These are phyloP conservation scores for Bucco capensis DNA, from an alignment of 2,113 vertebrate species.

Conservation along the genomic window DNA sequence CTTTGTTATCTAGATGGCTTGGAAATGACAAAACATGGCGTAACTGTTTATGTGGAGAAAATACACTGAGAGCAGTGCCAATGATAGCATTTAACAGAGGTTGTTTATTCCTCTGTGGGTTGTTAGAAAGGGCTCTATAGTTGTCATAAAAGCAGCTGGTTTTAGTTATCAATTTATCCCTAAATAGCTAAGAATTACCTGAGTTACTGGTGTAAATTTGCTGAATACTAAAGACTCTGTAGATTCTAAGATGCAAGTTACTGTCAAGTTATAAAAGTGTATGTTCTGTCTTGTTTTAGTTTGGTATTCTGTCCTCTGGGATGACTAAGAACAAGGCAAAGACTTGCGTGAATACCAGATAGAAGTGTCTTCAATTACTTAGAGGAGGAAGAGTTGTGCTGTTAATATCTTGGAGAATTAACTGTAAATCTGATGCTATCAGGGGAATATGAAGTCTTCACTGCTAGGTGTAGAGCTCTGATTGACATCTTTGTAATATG, in stretches of 20 bases:
- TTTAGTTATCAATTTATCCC: not conserved
- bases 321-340: not conserved
- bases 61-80: not conserved
- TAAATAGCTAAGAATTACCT: not conserved
- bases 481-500: not conserved
- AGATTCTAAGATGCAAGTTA: not conserved
- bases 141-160: not conserved
- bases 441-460: not conserved
- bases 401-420: not conserved
- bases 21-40: not conserved
- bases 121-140: not conserved
- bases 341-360: not conserved
- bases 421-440: not conserved
- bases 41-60: not conserved
- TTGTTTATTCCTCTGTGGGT: not conserved
- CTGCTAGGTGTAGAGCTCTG: not conserved
- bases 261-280: not conserved
- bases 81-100: not conserved
- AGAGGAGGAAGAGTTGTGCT: not conserved
- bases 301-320: not conserved
- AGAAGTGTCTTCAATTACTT: not conserved
- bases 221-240: not conserved
- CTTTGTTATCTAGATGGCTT: not conserved
- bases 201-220: not conserved
- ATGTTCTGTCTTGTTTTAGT: not conserved